These are phyloP conservation scores for Lasioglossum malachurum DNA, from an alignment of 2,888 invertebrate species.

Conservation along the genomic window DNA sequence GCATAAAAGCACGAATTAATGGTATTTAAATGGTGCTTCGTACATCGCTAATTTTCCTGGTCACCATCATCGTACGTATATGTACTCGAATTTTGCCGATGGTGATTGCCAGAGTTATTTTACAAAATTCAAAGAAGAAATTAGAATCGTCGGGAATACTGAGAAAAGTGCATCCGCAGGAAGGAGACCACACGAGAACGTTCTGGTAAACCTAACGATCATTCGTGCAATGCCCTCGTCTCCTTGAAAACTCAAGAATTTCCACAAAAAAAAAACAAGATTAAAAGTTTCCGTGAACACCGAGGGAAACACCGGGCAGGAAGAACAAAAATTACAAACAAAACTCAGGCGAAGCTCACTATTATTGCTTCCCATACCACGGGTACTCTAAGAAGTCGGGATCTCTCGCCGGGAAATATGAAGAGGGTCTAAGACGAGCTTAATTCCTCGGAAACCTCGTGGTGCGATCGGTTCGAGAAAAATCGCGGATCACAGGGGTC, in stretches of 20 bases:
- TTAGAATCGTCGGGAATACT: background rate
- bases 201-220: background rate
- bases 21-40: too few relatives aligned
- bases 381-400: background rate
- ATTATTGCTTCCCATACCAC: background rate
- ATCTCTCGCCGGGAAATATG: background rate
- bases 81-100: background rate
- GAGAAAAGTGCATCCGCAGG: background rate
- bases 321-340: background rate
- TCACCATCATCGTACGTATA: background rate
- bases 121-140: background rate
- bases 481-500: background rate
- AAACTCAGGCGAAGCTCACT: background rate
- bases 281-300: slow-evolving; percentile 1
- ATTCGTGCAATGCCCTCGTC: background rate
- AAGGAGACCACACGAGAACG: background rate
- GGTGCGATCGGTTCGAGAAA: background rate
- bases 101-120: background rate
- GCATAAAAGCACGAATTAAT: background rate
- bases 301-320: background rate
- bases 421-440: background rate
- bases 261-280: slow-evolving; percentile 3
- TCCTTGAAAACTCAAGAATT: background rate
- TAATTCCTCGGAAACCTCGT: background rate
- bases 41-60: background rate